Percentiles rank a stretch among this genome's conserved stretches.
Conservation (phyloP, 64 coral and sea anemone genomes). For the Stichodactyla helianthus region DNA sequence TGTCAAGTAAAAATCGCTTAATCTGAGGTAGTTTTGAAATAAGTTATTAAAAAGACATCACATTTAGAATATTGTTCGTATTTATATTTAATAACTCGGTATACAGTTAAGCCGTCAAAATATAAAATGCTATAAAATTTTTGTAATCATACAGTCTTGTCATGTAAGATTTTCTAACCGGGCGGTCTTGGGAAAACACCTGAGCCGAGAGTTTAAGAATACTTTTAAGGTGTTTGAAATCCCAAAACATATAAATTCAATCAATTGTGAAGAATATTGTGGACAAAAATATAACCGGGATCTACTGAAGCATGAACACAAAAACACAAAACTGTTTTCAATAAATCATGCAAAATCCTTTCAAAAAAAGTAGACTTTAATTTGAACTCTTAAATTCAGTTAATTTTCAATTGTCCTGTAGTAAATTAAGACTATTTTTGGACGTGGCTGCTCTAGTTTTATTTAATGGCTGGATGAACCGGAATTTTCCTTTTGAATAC, state of each 20-base stretch:
- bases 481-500: neutral
- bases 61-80: neutral
- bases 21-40: neutral
- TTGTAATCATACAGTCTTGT: neutral
- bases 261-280: neutral
- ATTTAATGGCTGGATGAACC: neutral
- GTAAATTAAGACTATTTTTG: neutral
- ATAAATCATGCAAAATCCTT: neutral
- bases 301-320: neutral
- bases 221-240: too few relatives aligned
- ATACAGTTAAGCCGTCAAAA: neutral
- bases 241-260: neutral
- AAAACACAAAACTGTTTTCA: neutral
- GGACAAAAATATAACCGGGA: neutral
- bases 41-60: neutral
- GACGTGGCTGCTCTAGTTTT: neutral
- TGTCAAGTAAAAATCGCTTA: neutral
- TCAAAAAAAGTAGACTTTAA: neutral
- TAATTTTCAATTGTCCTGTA: neutral
- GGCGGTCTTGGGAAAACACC: neutral
- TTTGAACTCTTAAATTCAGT: neutral
- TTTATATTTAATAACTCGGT: neutral
- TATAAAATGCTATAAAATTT: neutral
- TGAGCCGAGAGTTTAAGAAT: neutral
- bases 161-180: too few relatives aligned